Base-by-base conservation (phyloP, 2,888 invertebrate genomes). In the Crossocerus cetratus region DNA sequence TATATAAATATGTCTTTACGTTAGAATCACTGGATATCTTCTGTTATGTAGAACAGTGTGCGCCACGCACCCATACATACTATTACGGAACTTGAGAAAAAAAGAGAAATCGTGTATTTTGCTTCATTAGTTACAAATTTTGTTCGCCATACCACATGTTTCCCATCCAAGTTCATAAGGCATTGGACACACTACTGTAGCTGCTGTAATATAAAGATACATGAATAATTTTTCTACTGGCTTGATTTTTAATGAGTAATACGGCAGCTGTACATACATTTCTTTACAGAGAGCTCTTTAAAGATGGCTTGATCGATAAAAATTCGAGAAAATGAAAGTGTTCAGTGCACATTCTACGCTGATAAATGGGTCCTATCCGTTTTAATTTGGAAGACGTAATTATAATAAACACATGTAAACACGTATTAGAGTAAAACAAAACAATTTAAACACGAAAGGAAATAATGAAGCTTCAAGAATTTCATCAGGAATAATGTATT, bases 1-100 rank as follows among this genome's bases (percentile, higher is more conserved):
- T 69, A 58, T 60, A 65, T 74, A 69, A 72, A 71, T 54, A 66
- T 64, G 62, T 67, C 55, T 69, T 78, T 81, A 76, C 68, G 73
- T 81, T 74, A 68, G 63, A 69, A 57, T 54, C 22, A 64, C 65
- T 58, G 18, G 54, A 73, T 76, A 71, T n/a, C 65, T 68, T 73
- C 60, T 65, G 22, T 78, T 76, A 72, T 65, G 65, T 81, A 20
- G 49, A 53, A 64, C n/a, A 60, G 53, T 61, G 78, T 42, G 65
- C 59, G 44, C 18, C 21, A 75, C 20, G 14, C 49, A 16, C n/a
- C n/a, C 60, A 32, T 32, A 8, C 65, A 57, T 65, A 58, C 62
- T 54, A 49, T 32, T 23, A 55, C 45, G 49, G 65, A 69, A 58
- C 42, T 70, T 67, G 54, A 61, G 65, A 62, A 56, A 72, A 69